These are phyloP conservation scores for Adela reaumurella DNA, from an alignment of 2,888 invertebrate genomes.

Conservation along the genomic window DNA sequence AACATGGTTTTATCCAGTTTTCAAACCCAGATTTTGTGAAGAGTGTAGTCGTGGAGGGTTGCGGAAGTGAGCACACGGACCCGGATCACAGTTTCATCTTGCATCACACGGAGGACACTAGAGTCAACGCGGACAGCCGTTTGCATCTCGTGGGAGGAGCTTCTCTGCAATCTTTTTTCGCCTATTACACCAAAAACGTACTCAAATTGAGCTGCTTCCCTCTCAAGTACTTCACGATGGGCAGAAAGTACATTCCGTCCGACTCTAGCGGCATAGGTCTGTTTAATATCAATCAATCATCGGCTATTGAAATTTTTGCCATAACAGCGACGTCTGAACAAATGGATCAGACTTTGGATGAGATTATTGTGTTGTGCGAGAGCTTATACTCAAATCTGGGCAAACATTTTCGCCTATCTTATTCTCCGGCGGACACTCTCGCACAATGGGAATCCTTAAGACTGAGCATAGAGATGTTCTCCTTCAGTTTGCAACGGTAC, in stretches of 20 bases:
- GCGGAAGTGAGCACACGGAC: conserved; percentile 58
- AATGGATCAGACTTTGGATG: conserved; percentile 52
- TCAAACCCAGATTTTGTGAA: conserved; percentile 77
- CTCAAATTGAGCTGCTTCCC: conserved; percentile 63
- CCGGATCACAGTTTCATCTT: conserved; percentile 57
- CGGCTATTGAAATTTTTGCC: conserved; percentile 65
- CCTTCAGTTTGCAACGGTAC: conserved; percentile 58
- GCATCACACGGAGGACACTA: conserved; percentile 52
- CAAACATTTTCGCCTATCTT: conserved; percentile 63
- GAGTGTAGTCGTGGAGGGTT: conserved; percentile 72
- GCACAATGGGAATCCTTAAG: conserved; percentile 63
- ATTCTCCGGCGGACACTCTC: conserved; percentile 60
- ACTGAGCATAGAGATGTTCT: conserved; percentile 72
- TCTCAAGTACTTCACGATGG: conserved; percentile 64
- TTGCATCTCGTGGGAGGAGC: conserved; percentile 75
- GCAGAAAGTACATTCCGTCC: conserved; percentile 63
- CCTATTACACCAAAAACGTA: conserved; percentile 66
- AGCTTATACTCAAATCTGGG: conserved; percentile 62
- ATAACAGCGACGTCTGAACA: conserved; percentile 46
- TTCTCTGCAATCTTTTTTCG: conserved; percentile 69
- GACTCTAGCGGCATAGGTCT: conserved; percentile 43
- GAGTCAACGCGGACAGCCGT: conserved; percentile 50
- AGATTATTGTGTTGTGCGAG: conserved; percentile 45
- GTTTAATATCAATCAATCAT: conserved; percentile 67
- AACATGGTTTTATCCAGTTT: conserved; percentile 58